Percentiles rank a stretch among this genome's conserved stretches.
Evolutionary conservation across 2,113 vertebrate species (phyloP).

Genomic region (Halichoerus grypus): DNA sequence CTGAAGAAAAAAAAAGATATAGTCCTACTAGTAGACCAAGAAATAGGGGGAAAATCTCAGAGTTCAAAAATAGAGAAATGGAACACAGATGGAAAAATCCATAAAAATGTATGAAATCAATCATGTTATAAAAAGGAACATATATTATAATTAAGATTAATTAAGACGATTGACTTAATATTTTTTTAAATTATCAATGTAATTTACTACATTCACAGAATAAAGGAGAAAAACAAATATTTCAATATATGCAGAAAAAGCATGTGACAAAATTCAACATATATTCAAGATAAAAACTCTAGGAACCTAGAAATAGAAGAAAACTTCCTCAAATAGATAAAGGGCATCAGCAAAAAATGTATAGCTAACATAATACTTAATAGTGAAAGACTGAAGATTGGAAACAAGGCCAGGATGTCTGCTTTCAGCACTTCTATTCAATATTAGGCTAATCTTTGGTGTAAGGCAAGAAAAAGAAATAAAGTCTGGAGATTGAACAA

Average conservation of each 20-base stretch:
- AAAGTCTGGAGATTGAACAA: background rate
- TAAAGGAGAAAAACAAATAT: background rate
- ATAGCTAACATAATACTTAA: background rate
- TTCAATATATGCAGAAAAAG: background rate
- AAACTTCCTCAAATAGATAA: slow-evolving; percentile 17
- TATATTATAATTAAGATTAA: background rate
- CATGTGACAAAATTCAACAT: background rate
- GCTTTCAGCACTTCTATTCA: background rate
- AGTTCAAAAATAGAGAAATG: background rate
- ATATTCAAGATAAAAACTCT: background rate
- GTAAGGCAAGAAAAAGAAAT: slow-evolving; percentile 22
- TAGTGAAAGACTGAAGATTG: background rate
- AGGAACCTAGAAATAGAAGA: background rate
- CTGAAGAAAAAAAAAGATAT: background rate
- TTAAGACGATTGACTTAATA: background rate
- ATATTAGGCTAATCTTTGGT: background rate
- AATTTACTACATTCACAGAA: background rate
- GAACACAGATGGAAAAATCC: background rate
- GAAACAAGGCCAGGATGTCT: background rate
- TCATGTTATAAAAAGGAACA: background rate
- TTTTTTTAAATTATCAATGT: background rate
- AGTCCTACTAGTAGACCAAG: background rate
- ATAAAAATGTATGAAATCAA: slow-evolving; percentile 17
- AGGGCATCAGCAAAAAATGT: background rate
- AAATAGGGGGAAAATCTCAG: background rate